Percentiles rank a stretch among this genome's conserved stretches.
phyloP scores from a whole-genome alignment of 2,113 vertebrate genomes.

The Tragelaphus buxtoni region DNA sequence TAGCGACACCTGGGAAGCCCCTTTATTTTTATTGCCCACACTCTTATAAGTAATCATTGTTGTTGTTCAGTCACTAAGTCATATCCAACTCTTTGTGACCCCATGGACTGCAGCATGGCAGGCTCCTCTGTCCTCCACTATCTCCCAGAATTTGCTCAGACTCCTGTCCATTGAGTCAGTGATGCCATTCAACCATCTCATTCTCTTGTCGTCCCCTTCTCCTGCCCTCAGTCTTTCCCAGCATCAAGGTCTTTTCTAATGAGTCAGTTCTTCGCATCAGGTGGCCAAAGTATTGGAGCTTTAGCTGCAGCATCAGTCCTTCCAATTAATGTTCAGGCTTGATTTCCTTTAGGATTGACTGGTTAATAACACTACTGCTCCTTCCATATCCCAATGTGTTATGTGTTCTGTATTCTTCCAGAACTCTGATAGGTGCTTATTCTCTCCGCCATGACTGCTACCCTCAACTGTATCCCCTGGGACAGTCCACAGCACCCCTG shows the following conservation, averaged over 20 bases:
- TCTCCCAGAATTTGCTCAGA: neutral
- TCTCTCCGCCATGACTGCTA: accelerated
- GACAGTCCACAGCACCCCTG: neutral
- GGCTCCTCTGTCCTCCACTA: neutral
- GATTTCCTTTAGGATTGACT: neutral
- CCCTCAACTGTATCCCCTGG: neutral
- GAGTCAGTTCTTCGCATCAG: neutral
- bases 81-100: neutral
- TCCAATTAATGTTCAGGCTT: neutral
- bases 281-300: neutral
- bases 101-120: neutral
- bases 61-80: neutral
- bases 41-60: neutral
- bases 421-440: neutral
- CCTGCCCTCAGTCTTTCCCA: neutral
- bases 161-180: neutral
- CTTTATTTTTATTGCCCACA: neutral
- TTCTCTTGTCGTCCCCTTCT: neutral
- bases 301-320: neutral
- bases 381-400: neutral
- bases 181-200: neutral
- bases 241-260: neutral
- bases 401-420: neutral
- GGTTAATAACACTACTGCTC: neutral
- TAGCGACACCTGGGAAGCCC: neutral